Evolutionary conservation across 64 coral and sea anemone genomes (phyloP).

Genomic region (Actinia tenebrosa): DNA sequence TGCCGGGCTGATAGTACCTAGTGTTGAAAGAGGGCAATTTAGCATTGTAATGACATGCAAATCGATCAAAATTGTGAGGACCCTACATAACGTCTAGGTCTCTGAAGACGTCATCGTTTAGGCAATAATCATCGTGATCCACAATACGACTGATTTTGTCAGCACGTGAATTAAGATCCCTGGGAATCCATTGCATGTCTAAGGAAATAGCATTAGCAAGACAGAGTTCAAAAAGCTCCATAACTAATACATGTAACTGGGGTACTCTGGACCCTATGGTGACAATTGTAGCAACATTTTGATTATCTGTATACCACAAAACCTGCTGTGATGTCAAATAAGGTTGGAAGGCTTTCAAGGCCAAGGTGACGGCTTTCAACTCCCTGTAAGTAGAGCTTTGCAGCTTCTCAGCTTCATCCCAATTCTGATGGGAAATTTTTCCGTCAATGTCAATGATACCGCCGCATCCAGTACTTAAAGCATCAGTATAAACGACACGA

Average conservation of each 20-base stretch:
- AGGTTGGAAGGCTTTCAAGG: slow-evolving; percentile 29
- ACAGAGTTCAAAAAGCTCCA: slow-evolving; percentile 17
- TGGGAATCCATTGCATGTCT: slow-evolving; percentile 25
- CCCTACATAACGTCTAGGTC: slow-evolving; percentile 6
- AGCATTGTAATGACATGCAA: slow-evolving; percentile 50
- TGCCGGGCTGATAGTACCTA: slow-evolving; percentile 20
- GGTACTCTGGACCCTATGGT: slow-evolving; percentile 9
- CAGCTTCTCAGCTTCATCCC: slow-evolving; percentile 7
- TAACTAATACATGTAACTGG: slow-evolving; percentile 15
- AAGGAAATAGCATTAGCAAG: slow-evolving; percentile 20
- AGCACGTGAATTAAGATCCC: background rate
- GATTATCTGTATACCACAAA: slow-evolving; percentile 18
- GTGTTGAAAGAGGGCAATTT: slow-evolving; percentile 38
- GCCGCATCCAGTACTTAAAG: slow-evolving; percentile 26
- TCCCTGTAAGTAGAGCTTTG: slow-evolving; percentile 37
- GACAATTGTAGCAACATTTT: slow-evolving; percentile 49
- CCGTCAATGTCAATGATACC: slow-evolving; percentile 8
- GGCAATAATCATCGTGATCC: slow-evolving; percentile 33
- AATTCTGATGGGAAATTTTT: slow-evolving; percentile 23
- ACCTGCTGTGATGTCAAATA: background rate
- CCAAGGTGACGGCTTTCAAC: slow-evolving; percentile 8
- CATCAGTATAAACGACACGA: slow-evolving; percentile 23
- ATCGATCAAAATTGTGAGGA: slow-evolving; percentile 27
- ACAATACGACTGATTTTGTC: slow-evolving; percentile 16
- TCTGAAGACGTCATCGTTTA: background rate